Evolutionary conservation across 2,113 vertebrate genomes (phyloP).

Genomic region (Brachyhypopomus occidentalis): DNA sequence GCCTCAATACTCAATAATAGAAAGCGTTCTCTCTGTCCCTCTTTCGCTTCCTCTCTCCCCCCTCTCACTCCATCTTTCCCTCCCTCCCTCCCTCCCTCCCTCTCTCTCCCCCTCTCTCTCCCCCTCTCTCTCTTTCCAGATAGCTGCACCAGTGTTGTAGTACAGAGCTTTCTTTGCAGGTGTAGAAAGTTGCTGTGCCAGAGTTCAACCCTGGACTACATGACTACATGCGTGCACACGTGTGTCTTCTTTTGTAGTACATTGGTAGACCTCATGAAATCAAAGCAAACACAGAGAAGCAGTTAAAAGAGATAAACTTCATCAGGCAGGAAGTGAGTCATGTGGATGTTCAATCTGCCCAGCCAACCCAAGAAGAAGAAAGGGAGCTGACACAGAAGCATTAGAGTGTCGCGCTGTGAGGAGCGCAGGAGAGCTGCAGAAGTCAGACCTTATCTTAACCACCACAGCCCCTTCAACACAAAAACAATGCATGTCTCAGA

Average conservation of each 20-base stretch:
- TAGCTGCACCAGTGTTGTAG: no score
- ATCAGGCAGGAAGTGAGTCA: slow-evolving; percentile 54
- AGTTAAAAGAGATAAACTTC: slow-evolving; percentile 46
- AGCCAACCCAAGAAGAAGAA: slow-evolving; percentile 16
- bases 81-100: neutral
- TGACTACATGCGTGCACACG: no score
- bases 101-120: neutral
- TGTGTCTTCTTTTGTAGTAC: no score
- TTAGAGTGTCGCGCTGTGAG: slow-evolving; percentile 10
- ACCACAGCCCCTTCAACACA: slow-evolving; percentile 37
- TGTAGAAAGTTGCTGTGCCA: no score
- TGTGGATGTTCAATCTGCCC: slow-evolving; percentile 46
- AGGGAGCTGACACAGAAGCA: slow-evolving; percentile 46
- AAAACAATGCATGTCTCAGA: slow-evolving; percentile 16
- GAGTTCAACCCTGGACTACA: no score
- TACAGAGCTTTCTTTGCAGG: no score
- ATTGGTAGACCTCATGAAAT: slow-evolving; percentile 41
- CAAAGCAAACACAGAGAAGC: slow-evolving; percentile 40
- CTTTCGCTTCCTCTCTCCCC: no score
- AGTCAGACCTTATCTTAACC: slow-evolving; percentile 26
- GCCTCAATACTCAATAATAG: no score
- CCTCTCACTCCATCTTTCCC: no score
- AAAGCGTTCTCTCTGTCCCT: no score
- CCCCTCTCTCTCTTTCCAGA: no score
- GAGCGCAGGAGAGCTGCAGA: slow-evolving; percentile 34